Percentiles rank a stretch among this genome's conserved stretches.
Evolutionary conservation across 2,797 vertebrate genomes (phyloP).

Genomic region (Loriculus beryllinus): DNA sequence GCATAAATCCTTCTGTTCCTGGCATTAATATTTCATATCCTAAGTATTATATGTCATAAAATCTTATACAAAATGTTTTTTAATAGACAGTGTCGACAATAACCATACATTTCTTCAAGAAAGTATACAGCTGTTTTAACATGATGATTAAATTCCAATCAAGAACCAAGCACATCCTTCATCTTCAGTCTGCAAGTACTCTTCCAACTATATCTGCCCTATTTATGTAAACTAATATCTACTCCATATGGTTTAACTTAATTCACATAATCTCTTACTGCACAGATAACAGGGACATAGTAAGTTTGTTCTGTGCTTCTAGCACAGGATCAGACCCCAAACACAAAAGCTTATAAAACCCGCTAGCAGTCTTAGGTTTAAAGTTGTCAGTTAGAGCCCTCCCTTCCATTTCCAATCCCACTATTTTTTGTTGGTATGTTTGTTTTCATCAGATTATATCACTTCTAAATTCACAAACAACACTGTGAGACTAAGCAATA

Average conservation of each 20-base stretch:
- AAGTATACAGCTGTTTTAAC: not conserved
- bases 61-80: not conserved
- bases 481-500: not conserved
- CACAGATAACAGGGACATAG: not conserved
- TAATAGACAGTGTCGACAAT: not conserved
- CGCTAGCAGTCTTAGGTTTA: not conserved
- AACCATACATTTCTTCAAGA: not conserved
- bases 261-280: not conserved
- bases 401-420: not conserved
- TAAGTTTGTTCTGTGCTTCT: not conserved
- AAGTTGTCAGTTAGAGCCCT: not conserved
- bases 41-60: not conserved
- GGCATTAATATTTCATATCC: not conserved
- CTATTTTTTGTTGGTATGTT: not conserved
- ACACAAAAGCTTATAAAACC: not conserved
- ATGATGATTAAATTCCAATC: slow-evolving; percentile 13
- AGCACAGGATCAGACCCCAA: not conserved
- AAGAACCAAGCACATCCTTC: slow-evolving; percentile 10
- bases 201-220: not conserved
- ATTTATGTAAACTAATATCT: not conserved
- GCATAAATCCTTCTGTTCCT: not conserved
- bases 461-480: not conserved
- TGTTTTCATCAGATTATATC: not conserved
- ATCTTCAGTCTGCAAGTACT: not conserved
- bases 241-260: slow-evolving; percentile 12